Evolutionary conservation across 2,797 vertebrate genomes (phyloP).

Genomic region (Rhinoraja longicauda): DNA sequence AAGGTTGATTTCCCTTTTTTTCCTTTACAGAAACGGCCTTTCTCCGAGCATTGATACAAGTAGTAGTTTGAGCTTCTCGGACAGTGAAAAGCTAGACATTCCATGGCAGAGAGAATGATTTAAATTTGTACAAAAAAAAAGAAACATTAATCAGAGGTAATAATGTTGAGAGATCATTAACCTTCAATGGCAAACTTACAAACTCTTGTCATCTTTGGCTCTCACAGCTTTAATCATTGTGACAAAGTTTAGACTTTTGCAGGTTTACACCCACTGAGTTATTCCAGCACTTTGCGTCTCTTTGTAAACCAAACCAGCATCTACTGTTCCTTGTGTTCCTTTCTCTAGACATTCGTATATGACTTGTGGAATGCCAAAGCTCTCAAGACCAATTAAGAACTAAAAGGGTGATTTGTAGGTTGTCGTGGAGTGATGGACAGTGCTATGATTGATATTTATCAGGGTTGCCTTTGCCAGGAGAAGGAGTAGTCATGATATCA

Average conservation of each 20-base stretch:
- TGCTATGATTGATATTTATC: background rate
- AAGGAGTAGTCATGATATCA: background rate
- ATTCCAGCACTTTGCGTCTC: no score
- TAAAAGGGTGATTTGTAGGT: background rate
- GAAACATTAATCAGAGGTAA: background rate
- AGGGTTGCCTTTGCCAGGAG: background rate
- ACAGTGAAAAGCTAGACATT: background rate
- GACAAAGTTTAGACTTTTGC: background rate
- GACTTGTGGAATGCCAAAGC: background rate
- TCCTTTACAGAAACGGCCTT: background rate
- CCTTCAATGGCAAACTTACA: background rate
- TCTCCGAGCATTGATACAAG: background rate
- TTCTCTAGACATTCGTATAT: no score
- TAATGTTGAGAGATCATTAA: background rate
- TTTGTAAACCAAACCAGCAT: no score
- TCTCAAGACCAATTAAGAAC: background rate
- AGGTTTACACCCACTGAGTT: no score
- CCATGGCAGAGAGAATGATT: background rate
- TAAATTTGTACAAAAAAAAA: background rate
- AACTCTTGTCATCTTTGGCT: background rate
- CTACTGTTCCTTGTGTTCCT: no score
- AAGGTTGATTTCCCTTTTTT: background rate
- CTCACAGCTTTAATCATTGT: background rate
- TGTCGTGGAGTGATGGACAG: background rate
- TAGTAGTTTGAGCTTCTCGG: background rate